Evolutionary conservation across 2,113 vertebrate species (phyloP).

Genomic region (Petromus typicus): DNA sequence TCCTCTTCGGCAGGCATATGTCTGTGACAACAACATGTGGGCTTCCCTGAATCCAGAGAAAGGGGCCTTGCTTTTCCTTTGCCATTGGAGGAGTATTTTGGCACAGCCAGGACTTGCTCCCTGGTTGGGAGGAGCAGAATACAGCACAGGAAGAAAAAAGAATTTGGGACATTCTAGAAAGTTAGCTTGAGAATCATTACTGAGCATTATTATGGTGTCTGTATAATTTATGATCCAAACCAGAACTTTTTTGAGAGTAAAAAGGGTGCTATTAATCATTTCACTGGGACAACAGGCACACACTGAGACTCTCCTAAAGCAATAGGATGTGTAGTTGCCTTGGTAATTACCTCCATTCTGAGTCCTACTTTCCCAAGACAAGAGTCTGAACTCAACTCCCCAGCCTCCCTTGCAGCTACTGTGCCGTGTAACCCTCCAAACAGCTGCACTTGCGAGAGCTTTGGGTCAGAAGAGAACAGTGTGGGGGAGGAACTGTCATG

Average conservation of each 20-base stretch:
- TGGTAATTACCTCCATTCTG: not conserved
- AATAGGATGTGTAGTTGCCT: not conserved
- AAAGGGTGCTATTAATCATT: not conserved
- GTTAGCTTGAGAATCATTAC: not conserved
- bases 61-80: not conserved
- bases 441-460: not conserved
- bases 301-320: not conserved
- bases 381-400: not conserved
- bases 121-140: not conserved
- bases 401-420: not conserved
- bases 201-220: slow-evolving; percentile 5
- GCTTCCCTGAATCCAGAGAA: not conserved
- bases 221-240: slow-evolving; percentile 58
- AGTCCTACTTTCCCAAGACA: not conserved
- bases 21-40: not conserved
- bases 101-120: not conserved
- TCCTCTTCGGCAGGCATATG: not conserved
- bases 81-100: not conserved
- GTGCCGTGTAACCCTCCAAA: not conserved
- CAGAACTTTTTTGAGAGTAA: not conserved
- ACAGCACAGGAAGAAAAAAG: not conserved
- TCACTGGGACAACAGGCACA: not conserved
- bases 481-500: fast-evolving
- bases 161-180: not conserved
- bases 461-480: not conserved